Evolutionary conservation across 2,797 vertebrate genomes (phyloP).

Genomic region (Labeo calbasu): DNA sequence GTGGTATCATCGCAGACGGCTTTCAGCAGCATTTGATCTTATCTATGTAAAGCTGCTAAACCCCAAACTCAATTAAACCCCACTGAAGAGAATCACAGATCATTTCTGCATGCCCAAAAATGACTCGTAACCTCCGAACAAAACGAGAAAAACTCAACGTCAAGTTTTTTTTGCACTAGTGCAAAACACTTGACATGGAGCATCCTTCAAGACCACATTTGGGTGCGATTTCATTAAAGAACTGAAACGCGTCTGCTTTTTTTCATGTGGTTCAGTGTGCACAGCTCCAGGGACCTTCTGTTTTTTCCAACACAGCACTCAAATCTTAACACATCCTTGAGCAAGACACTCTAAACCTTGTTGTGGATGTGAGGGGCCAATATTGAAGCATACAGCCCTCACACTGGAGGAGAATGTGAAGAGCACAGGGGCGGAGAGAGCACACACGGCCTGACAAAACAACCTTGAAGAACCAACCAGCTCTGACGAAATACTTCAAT

Average conservation of each 20-base stretch:
- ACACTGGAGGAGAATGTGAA: conserved; percentile 24
- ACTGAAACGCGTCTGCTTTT: conserved; percentile 41
- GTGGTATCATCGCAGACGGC: conserved; percentile 10
- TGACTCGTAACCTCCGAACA: conserved; percentile 5
- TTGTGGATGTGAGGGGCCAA: conserved; percentile 38
- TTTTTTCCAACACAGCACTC: conserved; percentile 53
- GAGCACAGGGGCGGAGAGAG: conserved; percentile 22
- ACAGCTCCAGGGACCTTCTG: conserved; percentile 34
- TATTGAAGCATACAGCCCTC: conserved; percentile 41
- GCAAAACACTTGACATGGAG: conserved; percentile 36
- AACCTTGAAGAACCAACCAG: conserved; percentile 37
- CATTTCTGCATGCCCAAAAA: conserved; percentile 23
- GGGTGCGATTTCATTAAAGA: conserved; percentile 45
- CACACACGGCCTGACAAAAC: conserved; percentile 12
- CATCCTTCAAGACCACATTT: conserved; percentile 40
- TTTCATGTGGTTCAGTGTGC: conserved; percentile 31
- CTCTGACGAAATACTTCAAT: conserved; percentile 18
- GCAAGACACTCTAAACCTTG: conserved; percentile 46
- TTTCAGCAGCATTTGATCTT: conserved; percentile 43
- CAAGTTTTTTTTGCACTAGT: conserved; percentile 22
- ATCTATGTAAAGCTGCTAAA: conserved; percentile 46
- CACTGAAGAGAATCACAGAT: conserved; percentile 40
- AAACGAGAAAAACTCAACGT: conserved; percentile 19
- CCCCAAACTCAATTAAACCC: conserved; percentile 44
- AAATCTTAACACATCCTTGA: conserved; percentile 51